These are phyloP conservation scores for Xyrichtys novacula DNA, from an alignment of 2,797 vertebrate genomes.

Conservation along the genomic window DNA sequence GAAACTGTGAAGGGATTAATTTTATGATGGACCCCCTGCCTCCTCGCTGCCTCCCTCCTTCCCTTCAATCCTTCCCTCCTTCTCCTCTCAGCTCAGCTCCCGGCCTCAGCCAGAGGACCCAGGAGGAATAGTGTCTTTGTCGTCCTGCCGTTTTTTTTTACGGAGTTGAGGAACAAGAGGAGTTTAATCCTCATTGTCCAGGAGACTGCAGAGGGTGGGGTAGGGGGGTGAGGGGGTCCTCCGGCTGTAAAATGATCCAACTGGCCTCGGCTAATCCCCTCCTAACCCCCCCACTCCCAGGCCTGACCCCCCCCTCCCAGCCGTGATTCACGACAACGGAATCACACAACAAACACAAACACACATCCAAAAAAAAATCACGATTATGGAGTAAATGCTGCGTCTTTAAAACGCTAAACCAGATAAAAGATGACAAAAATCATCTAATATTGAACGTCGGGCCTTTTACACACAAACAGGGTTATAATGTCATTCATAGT, in stretches of 20 bases:
- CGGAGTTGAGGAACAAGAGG: constrained; percentile 88
- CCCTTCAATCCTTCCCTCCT: constrained; percentile 32
- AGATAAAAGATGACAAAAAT: constrained; percentile 2
- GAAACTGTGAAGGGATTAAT: constrained; percentile 85
- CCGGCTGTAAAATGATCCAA: constrained; percentile 97
- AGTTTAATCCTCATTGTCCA: constrained; percentile 90
- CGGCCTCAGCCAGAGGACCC: constrained; percentile 77
- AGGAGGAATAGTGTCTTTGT: constrained; percentile 86
- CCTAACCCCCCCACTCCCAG: constrained; percentile 87
- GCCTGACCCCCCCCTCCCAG: constrained; percentile 73
- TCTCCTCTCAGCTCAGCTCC: constrained; percentile 66
- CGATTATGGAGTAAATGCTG: background rate
- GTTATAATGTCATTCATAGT: constrained; percentile 38
- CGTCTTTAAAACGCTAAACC: constrained; percentile 25
- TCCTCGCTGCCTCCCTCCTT: constrained; percentile 57
- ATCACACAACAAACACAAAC: constrained; percentile 54
- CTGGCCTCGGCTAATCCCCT: constrained; percentile 95
- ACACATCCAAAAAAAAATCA: constrained; percentile 24
- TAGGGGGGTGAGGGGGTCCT: constrained; percentile 67
- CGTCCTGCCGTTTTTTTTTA: constrained; percentile 82
- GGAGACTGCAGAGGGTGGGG: constrained; percentile 80
- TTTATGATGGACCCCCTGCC: constrained; percentile 83
- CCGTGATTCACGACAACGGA: constrained; percentile 68
- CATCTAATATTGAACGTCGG: background rate
- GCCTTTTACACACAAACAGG: background rate